Percentiles rank a stretch among this genome's conserved stretches.
These are phyloP conservation scores for Sebastiscus tertius DNA, from an alignment of 2,797 vertebrate genomes.

Conservation along the genomic window DNA sequence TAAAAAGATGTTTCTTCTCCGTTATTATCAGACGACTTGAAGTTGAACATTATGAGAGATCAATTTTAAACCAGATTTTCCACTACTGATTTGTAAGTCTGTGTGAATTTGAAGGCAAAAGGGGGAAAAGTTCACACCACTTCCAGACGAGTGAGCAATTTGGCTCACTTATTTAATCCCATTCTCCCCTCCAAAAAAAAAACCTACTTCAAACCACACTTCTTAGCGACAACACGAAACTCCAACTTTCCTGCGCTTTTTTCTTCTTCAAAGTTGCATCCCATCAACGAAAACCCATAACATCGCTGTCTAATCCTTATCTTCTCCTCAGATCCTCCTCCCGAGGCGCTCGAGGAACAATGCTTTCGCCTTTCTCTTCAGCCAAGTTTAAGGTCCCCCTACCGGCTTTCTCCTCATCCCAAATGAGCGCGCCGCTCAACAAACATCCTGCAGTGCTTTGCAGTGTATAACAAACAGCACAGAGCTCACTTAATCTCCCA, in stretches of 20 bases:
- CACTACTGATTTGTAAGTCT: not conserved
- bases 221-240: constrained; percentile 25
- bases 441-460: constrained; percentile 75
- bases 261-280: constrained; percentile 43
- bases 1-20: constrained; percentile 23
- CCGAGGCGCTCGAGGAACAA: constrained; percentile 30
- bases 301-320: constrained; percentile 61
- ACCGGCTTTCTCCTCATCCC: constrained; percentile 51
- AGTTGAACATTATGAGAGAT: constrained; percentile 4
- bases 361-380: constrained; percentile 32
- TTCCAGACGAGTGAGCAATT: constrained; percentile 34
- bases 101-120: constrained; percentile 6
- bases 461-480: constrained; percentile 72
- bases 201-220: not conserved
- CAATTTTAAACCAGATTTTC: constrained; percentile 1
- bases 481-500: constrained; percentile 79
- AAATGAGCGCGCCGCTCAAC: constrained; percentile 64
- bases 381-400: constrained; percentile 62
- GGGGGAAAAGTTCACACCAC: constrained; percentile 44
- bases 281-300: constrained; percentile 41
- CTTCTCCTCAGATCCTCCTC: constrained; percentile 55
- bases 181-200: constrained; percentile 29
- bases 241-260: constrained; percentile 39
- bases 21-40: not conserved
- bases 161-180: constrained; percentile 52